These are phyloP conservation scores for Coreius guichenoti DNA, from an alignment of 2,797 vertebrate genomes.

Conservation along the genomic window DNA sequence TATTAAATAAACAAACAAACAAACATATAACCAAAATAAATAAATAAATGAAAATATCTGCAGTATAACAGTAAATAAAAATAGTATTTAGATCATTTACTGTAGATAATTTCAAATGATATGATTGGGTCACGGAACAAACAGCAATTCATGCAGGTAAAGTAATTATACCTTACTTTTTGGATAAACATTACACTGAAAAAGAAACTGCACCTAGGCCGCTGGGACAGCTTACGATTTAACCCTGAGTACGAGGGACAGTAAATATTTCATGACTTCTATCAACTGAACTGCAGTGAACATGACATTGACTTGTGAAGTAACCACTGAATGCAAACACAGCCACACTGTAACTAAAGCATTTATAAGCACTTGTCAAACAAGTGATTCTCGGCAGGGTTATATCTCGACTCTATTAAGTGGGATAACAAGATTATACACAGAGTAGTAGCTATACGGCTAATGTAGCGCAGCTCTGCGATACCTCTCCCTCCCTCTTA, in stretches of 20 bases:
- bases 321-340: constrained; percentile 16
- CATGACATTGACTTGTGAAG: constrained; percentile 15
- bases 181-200: background rate
- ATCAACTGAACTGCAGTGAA: constrained; percentile 22
- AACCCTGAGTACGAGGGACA: constrained; percentile 9
- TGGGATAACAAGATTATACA: constrained; percentile 18
- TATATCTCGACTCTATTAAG: constrained; percentile 26
- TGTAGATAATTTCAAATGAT: background rate
- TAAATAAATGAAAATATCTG: background rate
- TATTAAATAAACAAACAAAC: background rate
- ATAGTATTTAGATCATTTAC: background rate
- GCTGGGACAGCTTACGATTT: constrained; percentile 25
- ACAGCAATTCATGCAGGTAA: background rate
- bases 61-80: background rate
- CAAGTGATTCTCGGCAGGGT: background rate
- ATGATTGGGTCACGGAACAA: background rate
- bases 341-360: constrained; percentile 25
- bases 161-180: background rate
- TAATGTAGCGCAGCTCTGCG: background rate
- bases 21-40: background rate
- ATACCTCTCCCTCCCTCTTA: background rate
- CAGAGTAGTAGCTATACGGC: background rate
- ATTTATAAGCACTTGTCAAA: constrained; percentile 37
- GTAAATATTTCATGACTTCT: constrained; percentile 54
- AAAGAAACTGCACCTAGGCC: background rate